Conservation (phyloP, 30 jellyfish, hydroid and myxozoan species). For the Hydractinia symbiolongicarpus region DNA sequence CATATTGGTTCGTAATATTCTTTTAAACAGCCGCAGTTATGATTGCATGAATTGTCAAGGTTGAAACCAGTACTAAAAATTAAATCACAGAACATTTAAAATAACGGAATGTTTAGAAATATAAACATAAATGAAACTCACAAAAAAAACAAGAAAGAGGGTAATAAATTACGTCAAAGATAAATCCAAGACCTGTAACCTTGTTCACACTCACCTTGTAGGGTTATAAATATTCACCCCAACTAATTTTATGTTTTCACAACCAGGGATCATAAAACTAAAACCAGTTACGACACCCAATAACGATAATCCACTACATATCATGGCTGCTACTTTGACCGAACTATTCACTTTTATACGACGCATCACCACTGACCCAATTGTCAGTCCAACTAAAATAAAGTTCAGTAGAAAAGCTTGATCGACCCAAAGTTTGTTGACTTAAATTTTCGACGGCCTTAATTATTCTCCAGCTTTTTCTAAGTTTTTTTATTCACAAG, state of each 20-base stretch:
- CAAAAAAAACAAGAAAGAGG: background rate
- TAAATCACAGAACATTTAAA: no score
- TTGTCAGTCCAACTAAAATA: conserved; percentile 11
- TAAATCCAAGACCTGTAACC: background rate
- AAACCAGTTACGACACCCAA: background rate
- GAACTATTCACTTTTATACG: background rate
- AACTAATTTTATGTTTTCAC: conserved; percentile 13
- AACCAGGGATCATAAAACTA: conserved; percentile 17
- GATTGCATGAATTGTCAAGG: conserved; percentile 27
- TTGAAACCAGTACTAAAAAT: background rate
- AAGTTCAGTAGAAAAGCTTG: background rate
- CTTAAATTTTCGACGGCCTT: no score
- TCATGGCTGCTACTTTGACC: conserved; percentile 6
- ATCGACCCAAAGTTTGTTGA: no score
- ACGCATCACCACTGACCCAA: conserved; percentile 21
- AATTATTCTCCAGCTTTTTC: no score
- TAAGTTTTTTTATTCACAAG: no score
- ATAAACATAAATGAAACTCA: no score
- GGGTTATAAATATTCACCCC: background rate
- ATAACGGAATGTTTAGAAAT: no score
- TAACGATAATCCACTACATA: conserved; percentile 2
- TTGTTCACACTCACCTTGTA: conserved; percentile 1
- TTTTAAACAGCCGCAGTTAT: conserved; percentile 42
- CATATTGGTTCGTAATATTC: conserved; percentile 46
- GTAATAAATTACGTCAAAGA: background rate